phyloP scores from a whole-genome alignment of 2,113 vertebrate species.

The Illadopsis cleaveri region DNA sequence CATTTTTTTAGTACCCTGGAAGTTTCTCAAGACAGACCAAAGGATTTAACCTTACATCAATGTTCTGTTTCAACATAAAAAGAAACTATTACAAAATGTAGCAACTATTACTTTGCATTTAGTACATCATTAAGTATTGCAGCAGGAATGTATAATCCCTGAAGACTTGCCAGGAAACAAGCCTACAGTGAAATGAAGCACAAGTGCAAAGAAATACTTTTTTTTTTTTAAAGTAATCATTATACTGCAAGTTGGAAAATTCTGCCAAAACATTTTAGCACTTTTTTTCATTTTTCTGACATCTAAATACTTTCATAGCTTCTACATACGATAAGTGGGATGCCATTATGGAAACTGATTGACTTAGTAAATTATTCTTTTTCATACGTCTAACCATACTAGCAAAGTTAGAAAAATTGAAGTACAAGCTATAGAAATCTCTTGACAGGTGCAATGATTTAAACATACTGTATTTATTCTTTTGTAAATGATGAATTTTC shows the following conservation, averaged over 20 bases:
- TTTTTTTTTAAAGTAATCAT: constrained; percentile 23
- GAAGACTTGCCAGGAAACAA: constrained; percentile 43
- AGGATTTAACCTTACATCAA: neutral
- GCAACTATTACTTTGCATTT: neutral
- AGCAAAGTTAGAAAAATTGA: constrained; percentile 56
- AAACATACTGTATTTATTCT: constrained; percentile 68
- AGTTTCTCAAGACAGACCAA: neutral
- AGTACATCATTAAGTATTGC: constrained; percentile 15
- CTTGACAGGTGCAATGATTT: constrained; percentile 70
- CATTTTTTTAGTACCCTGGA: neutral
- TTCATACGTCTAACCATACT: constrained; percentile 36
- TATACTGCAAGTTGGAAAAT: constrained; percentile 55
- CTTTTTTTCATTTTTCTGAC: constrained; percentile 65
- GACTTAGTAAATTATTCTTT: constrained; percentile 68
- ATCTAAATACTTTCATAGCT: constrained; percentile 68
- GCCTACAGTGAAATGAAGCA: constrained; percentile 27
- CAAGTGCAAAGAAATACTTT: constrained; percentile 46
- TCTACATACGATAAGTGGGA: constrained; percentile 67
- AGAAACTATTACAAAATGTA: neutral
- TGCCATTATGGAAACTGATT: constrained; percentile 67
- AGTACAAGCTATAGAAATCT: constrained; percentile 64
- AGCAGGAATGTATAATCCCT: constrained; percentile 14
- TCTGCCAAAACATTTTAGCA: constrained; percentile 74
- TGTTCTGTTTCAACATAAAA: neutral
- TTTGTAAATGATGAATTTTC: constrained; percentile 64